Base-by-base conservation (phyloP, 2,113 vertebrate genomes). In the Plotosus lineatus region DNA sequence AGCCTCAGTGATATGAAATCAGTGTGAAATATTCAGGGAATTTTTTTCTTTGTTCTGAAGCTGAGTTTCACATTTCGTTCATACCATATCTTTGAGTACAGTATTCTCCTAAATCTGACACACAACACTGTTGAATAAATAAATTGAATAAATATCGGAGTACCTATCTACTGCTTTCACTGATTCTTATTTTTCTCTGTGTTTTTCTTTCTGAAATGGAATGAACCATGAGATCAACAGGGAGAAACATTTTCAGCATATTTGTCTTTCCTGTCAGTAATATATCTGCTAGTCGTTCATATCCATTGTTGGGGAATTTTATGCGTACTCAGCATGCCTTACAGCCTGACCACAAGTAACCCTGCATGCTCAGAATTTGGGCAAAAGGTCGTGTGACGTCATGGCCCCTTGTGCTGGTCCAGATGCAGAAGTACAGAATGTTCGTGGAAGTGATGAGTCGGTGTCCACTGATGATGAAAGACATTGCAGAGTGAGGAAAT, bases 341-440 rank as follows among this genome's bases (percentile, higher is more conserved):
- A 23, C 40, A 50, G 44, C 61, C 28, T 55, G 84, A 83, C 80
- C 83, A 48, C 28, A 79, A 65, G 66, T 83, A 82, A 85, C 75
- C 78, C 26, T 21, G 8, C 36, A 3, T 0, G 23, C 26, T 44
- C 7, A n/a, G 12, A 81, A 83, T 79, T 66, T 78, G 61, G 84
- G 82, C 83, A 36, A 88, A 86, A 83, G 83, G 85, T 79, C 42
- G 72, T 15, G 78, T 87, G 81, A 83, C 44, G 80, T 83, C 77
- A 79, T 23, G 60, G 5, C n/a, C 51, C 66, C 31, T 17, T 26
- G 9, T 38, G 12, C 15, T 68, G 71, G 10, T 68, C 40, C 44
- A 77, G 63, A 66, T 63, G 73, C 65, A 78, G 23, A 8, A 74
- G 38, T 8, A 36, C 48, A 40, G 77, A 17, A 36, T 23, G 56